Evolutionary conservation across 1,140 invertebrate genomes (phyloP), one percentile per base, ranked within the genome.

Genomic region (Euura saliciscinereae): DNA sequence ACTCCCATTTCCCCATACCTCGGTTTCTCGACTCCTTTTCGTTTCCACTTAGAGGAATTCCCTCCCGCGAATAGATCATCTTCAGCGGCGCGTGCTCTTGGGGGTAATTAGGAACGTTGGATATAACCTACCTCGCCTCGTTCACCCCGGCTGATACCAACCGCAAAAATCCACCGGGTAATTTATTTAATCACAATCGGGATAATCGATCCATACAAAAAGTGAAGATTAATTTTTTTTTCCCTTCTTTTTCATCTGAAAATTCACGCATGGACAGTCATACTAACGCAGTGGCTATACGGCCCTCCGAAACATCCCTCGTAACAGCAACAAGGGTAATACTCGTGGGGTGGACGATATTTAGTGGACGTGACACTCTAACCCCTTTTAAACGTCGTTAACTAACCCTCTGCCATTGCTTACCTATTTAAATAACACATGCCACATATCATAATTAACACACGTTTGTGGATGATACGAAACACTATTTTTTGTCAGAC

Each of bases 31-130:
- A 70, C 65, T 51, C 66, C 66, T 59, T 66, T 44, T 75, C 66
- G 44, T 67, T 68, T 65, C 45, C 66, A 46, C 68, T 66, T 44
- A 69, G 69, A 79, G 82, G 78, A 81, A 79, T 78, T 78, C 74
- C 75, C 75, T 78, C 78, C 75, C 80, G 66, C 66, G 77, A 83
- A 86, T 86, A 84, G 84, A 86, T 85, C 85, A 85, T 85, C 83
- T 84, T 85, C 81, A 81, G 77, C 72, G 74, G 74, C 78, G 45
- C 71, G 78, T 78, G 80, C 83, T 80, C 78, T 79, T 75, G 82
- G 83, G 83, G 78, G 84, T 86, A 86, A 85, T 86, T 86, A 86
- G 82, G 81, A 80, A 82, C 83, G 80, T 80, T 80, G 78, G 74
- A 8, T 59, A 59, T 59, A 28, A 59, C 51, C 28, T 28, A 28